Evolutionary conservation across 2,888 invertebrate genomes (phyloP), one percentile per base, ranked within the genome.

Genomic region (Trissonchulus latispiculum): DNA sequence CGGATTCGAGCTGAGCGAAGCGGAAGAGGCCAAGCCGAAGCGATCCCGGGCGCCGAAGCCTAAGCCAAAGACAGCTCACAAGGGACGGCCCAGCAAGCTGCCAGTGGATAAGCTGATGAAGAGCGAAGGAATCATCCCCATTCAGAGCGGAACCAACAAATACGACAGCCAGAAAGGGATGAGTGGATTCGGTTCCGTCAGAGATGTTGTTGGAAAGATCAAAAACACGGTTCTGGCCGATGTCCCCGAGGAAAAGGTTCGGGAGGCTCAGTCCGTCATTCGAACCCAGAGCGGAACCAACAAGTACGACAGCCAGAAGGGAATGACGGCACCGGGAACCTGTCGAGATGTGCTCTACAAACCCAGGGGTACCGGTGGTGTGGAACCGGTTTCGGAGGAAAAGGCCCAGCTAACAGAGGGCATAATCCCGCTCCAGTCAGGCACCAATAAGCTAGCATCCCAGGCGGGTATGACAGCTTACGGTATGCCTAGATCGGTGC

Each of bases 391-490:
- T 32, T n/a, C 69, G n/a, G 69, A 68, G 36, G 69, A 68, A 68
- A 68, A 68, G 35, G 69, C 36, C n/a, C 69, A 36, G 36, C n/a
- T 68, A 36, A n/a, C 35, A 15, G 69, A 68, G 15, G 48, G 71
- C 74, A 84, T 86, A 73, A 86, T 87, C 75, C 85, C 86, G n/a
- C 82, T 86, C 36, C 86, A 87, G 77, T 86, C 86, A 73, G 87
- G 86, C 72, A 85, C 85, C 74, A 86, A 86, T 80, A 84, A 84
- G 77, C 85, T 86, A 36, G 86, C 86, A 36, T 84, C 84, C 35
- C 87, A 87, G 78, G 80, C 83, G 35, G 86, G 86, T 73, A 86
- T 86, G 85, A 85, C 85, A 67, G 86, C 86, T 29, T 87, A 86
- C 77, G 87, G 87, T 61, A 84, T 85, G 79, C 83, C 85, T 33